Evolutionary conservation across 35 echinoderm and acorn worm species (phyloP).

Genomic region (Lytechinus pictus): DNA sequence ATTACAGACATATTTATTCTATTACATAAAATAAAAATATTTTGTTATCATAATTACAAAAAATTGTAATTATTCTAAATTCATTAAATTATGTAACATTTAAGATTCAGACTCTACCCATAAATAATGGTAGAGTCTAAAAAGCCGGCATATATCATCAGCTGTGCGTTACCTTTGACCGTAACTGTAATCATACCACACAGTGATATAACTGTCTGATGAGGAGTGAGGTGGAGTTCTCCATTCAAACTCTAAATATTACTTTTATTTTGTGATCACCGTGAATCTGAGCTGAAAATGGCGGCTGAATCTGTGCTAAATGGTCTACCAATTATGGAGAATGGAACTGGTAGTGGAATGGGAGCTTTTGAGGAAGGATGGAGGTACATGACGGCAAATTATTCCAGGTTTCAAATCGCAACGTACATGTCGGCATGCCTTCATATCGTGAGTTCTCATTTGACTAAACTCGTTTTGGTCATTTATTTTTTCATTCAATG

Average conservation of each 20-base stretch:
- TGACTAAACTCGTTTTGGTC: no score
- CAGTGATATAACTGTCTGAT: background rate
- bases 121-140: background rate
- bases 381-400: conserved; percentile 60
- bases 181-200: background rate
- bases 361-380: conserved; percentile 52
- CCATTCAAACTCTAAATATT: background rate
- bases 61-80: background rate
- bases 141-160: conserved; percentile 16
- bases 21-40: background rate
- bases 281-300: background rate
- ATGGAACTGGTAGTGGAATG: background rate
- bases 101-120: background rate
- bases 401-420: conserved; percentile 64
- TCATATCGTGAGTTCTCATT: conserved; percentile 62
- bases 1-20: background rate
- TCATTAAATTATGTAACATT: background rate
- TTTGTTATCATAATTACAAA: no score
- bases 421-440: conserved; percentile 50
- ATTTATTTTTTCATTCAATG: no score
- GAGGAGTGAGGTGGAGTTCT: background rate
- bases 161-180: conserved; percentile 16
- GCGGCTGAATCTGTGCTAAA: background rate
- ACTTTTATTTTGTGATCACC: background rate
- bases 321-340: conserved; percentile 15